A percentile compares a stretch with the other conserved stretches of the same genome.
Conservation (phyloP, 2,113 vertebrate genomes). For the Burhinus oedicnemus region DNA sequence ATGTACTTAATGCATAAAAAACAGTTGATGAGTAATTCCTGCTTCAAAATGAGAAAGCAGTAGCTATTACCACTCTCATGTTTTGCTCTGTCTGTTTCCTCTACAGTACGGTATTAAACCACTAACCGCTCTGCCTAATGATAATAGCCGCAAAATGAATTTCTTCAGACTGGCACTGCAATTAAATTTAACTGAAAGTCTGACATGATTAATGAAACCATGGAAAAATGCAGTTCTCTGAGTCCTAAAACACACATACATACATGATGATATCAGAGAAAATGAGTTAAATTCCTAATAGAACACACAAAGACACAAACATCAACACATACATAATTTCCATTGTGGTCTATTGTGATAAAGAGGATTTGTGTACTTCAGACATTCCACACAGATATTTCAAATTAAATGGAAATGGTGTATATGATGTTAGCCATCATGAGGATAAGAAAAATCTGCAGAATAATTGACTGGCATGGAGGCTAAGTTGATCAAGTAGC, state of each 20-base stretch:
- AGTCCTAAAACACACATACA: background rate
- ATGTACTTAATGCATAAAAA: background rate
- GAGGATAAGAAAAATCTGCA: background rate
- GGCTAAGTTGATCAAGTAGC: background rate
- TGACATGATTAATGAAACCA: constrained; percentile 11
- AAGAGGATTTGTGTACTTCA: background rate
- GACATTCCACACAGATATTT: background rate
- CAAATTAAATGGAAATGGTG: background rate
- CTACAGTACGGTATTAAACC: background rate
- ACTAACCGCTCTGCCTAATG: background rate
- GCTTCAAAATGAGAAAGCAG: constrained; percentile 29
- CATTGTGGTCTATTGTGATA: background rate
- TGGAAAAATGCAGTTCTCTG: background rate
- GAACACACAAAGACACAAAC: background rate
- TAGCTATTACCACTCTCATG: background rate
- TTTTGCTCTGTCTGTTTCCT: constrained; percentile 36
- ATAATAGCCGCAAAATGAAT: constrained; percentile 28
- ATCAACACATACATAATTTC: background rate
- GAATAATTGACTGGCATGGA: background rate
- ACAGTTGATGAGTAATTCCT: constrained; percentile 1
- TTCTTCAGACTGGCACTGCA: constrained; percentile 21
- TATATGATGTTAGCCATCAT: background rate
- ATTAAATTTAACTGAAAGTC: constrained; percentile 1
- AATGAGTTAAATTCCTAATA: background rate
- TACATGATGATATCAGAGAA: background rate